These are phyloP conservation scores for Drosophila algonquin DNA, from an alignment of 2,888 invertebrate genomes.

Conservation along the genomic window DNA sequence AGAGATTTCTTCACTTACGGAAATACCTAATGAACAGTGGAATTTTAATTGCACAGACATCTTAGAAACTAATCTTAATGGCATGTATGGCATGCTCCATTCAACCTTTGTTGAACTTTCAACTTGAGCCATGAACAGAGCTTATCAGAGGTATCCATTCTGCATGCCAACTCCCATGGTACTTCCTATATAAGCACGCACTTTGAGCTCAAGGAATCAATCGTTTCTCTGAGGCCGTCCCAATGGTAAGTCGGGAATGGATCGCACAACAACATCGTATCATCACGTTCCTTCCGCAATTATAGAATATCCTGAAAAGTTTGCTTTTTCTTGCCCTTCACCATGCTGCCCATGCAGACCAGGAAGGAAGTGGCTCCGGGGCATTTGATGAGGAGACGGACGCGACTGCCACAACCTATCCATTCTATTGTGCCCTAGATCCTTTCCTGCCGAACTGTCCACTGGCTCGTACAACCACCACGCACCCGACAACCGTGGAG, in stretches of 20 bases:
- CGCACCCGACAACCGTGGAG: too few species aligned
- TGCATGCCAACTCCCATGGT: neutral
- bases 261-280: neutral
- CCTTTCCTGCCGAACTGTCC: neutral
- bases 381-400: too few species aligned
- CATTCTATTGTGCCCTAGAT: neutral
- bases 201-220: neutral
- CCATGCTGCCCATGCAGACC: neutral
- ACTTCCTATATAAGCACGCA: neutral
- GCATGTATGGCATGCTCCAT: neutral
- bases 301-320: neutral
- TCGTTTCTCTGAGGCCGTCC: neutral
- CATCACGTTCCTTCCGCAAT: neutral
- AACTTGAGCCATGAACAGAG: neutral
- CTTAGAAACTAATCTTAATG: neutral
- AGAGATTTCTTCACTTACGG: neutral
- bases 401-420: neutral
- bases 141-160: neutral
- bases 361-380: neutral
- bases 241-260: neutral
- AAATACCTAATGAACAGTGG: neutral
- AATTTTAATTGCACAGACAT: neutral
- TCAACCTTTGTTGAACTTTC: neutral
- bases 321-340: neutral
- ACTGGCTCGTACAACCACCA: neutral